These are phyloP conservation scores for Macropus fuliginosus DNA, from an alignment of 2,797 vertebrate species.

Conservation along the genomic window DNA sequence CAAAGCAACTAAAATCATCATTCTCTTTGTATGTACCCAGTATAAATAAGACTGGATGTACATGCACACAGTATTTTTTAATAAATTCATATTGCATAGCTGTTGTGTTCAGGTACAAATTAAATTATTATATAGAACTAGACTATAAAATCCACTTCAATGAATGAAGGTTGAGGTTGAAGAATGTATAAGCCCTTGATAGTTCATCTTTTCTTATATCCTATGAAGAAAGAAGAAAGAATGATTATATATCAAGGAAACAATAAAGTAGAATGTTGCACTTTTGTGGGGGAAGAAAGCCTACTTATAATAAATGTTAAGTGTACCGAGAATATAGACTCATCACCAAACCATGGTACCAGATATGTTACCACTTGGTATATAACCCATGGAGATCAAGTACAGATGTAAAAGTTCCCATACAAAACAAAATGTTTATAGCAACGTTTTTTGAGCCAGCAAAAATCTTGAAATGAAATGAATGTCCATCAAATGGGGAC, in stretches of 20 bases:
- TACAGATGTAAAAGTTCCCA: too few relatives aligned
- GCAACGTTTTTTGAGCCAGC: too few relatives aligned
- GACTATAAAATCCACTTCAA: neutral
- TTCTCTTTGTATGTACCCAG: neutral
- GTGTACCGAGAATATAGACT: neutral
- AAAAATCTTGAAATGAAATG: too few relatives aligned
- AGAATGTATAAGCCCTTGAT: neutral
- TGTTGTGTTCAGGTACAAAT: neutral
- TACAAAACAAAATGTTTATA: too few relatives aligned
- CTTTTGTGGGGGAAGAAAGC: neutral
- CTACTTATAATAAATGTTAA: neutral
- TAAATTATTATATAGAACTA: neutral
- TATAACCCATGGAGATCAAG: too few relatives aligned
- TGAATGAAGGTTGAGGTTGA: neutral
- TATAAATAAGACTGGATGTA: fast-evolving
- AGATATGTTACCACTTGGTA: too few relatives aligned
- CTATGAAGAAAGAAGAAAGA: constrained; percentile 47
- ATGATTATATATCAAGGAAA: neutral
- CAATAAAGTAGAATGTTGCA: neutral
- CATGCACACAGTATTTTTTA: neutral
- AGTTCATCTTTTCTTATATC: constrained; percentile 19
- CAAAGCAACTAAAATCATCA: neutral
- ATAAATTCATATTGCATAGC: neutral
- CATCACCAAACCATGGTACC: neutral
- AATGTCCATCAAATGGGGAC: too few relatives aligned